Base-by-base conservation (phyloP, 2,888 invertebrate genomes). In the Mythimna pallens region DNA sequence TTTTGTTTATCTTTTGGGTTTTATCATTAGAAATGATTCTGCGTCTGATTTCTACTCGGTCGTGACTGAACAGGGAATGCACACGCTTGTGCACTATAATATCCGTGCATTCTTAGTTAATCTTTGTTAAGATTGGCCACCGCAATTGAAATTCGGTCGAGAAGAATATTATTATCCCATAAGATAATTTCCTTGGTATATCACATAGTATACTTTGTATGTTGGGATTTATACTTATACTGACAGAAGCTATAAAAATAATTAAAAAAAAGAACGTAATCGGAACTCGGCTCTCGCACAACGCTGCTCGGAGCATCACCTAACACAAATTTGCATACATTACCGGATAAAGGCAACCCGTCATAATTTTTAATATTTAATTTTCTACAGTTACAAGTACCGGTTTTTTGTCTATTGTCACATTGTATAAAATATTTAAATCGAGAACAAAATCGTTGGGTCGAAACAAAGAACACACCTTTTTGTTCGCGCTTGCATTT, bases 361-460 rank as follows among this genome's bases (percentile, higher is more conserved):
- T 94, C 93, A 95, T 96, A 96, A 95, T 95, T 95, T 94, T 93
- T 93, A 86, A 94, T 95, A 94, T 95, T 94, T 95, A 95, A 95
- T 96, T 96, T 95, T 95, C 94, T 94, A 95, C 95, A 91, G 93
- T 94, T 92, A 95, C 95, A 95, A 96, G 96, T 96, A 96, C 96
- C 95, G 95, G 95, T 73, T 95, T 94, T 92, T 91, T 86, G 90
- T 94, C 95, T 95, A 95, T 96, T 96, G 95, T 95, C 94, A 93
- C 92, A 86, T 88, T 89, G 93, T 91, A 93, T 94, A 93, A 95
- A 94, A 94, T 95, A 95, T 96, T 96, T 93, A 95, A 96, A 95
- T 96, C 93, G 91, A 92, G 90, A 95, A 95, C 95, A 93, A 93
- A 95, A 94, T 94, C 93, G 91, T 88, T 91, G 93, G 92, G 89